Percentiles rank a stretch among this genome's conserved stretches.
phyloP scores from a whole-genome alignment of 1,140 invertebrate species.

The Trachymyrmex cornetzi region DNA sequence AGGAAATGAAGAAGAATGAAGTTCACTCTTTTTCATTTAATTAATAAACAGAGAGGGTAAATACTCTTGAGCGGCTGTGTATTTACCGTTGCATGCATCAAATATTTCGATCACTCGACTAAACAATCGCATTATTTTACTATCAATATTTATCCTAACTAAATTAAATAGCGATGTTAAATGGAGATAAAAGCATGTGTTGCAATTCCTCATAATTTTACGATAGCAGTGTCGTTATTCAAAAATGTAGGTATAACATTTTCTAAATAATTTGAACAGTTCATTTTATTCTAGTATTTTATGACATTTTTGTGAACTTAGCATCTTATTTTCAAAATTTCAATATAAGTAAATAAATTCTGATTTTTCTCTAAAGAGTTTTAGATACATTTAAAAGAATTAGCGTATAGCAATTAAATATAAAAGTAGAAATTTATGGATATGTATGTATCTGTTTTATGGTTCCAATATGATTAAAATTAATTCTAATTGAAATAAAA shows the following conservation, averaged over 20 bases:
- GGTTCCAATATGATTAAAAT: background rate
- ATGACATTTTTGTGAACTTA: background rate
- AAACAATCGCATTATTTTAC: background rate
- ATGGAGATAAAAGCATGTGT: background rate
- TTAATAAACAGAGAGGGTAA: no score
- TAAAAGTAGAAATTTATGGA: background rate
- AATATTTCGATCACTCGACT: background rate
- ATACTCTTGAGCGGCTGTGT: no score
- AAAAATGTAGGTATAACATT: background rate
- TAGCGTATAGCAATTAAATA: background rate
- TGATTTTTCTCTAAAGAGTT: background rate
- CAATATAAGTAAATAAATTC: background rate
- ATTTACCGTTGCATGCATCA: background rate
- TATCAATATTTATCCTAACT: background rate
- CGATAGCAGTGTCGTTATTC: background rate
- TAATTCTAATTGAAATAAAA: conserved; percentile 10
- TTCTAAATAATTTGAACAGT: background rate
- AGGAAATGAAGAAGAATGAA: no score
- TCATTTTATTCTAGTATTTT: background rate
- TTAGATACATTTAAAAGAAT: background rate
- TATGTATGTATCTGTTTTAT: background rate
- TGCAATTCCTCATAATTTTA: background rate
- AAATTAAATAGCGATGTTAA: background rate
- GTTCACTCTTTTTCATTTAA: no score
- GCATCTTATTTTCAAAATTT: background rate